phyloP scores from a whole-genome alignment of 1,140 invertebrate species.

The Neodiprion pinetum region DNA sequence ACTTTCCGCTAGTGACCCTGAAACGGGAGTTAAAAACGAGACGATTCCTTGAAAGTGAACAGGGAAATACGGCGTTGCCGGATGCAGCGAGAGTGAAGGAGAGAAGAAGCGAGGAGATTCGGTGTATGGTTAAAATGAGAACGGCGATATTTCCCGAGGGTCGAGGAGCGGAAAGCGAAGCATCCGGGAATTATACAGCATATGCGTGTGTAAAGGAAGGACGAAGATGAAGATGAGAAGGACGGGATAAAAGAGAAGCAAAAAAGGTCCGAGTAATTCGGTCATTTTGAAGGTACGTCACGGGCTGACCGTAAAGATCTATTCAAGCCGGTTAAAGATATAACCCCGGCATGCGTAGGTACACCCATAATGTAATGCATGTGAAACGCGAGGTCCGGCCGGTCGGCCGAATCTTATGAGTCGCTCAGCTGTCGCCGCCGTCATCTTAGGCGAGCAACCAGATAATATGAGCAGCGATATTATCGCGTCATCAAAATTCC shows the following conservation, averaged over 20 bases:
- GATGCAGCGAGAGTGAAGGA: no score
- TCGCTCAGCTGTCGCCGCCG: not conserved
- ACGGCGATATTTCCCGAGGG: not conserved
- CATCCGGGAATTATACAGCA: not conserved
- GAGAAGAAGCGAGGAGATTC: no score
- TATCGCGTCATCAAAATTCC: constrained; percentile 31
- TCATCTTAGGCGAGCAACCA: not conserved
- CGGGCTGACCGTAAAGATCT: not conserved
- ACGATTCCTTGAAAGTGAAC: no score
- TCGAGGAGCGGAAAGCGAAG: not conserved
- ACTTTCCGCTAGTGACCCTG: no score
- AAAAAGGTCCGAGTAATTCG: not conserved
- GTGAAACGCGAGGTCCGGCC: not conserved
- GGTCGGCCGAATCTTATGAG: no score
- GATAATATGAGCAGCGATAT: constrained; percentile 10
- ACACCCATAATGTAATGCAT: not conserved
- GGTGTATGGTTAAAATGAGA: no score
- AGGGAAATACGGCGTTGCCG: no score
- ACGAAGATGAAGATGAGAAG: not conserved
- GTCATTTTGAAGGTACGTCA: not conserved
- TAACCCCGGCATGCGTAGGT: not conserved
- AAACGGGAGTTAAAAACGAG: no score
- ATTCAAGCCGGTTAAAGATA: not conserved
- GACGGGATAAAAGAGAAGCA: not conserved
- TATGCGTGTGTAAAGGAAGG: not conserved